Conservation (phyloP, 2,888 invertebrate species). For the Busseola fusca region DNA sequence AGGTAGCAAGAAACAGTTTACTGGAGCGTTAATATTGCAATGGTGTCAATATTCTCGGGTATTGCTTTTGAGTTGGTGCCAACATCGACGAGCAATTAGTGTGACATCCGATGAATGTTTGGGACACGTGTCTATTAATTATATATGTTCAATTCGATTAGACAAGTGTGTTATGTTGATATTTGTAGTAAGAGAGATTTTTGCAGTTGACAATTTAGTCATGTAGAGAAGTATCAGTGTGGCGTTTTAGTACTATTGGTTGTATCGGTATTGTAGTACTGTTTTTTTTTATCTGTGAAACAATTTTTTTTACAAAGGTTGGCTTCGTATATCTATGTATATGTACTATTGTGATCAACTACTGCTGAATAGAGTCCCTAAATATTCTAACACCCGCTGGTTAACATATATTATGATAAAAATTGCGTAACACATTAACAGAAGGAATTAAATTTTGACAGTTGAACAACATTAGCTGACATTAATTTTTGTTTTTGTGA, state of each 20-base stretch:
- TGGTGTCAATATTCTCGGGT: constrained; percentile 55
- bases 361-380: background rate
- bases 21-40: constrained; percentile 39
- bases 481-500: no score
- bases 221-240: no score
- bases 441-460: no score
- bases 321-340: background rate
- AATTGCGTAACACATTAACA: no score
- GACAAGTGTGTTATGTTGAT: constrained; percentile 14
- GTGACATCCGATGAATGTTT: constrained; percentile 59
- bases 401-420: no score
- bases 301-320: background rate
- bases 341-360: background rate
- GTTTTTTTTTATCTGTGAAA: background rate
- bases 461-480: no score
- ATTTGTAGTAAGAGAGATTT: constrained; percentile 19
- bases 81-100: constrained; percentile 59
- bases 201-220: background rate
- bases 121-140: constrained; percentile 48
- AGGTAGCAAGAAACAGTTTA: constrained; percentile 31
- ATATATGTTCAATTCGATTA: constrained; percentile 40
- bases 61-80: constrained; percentile 56
- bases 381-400: no score
- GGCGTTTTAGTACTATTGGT: background rate
- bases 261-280: background rate